Evolutionary conservation across 2,888 invertebrate genomes (phyloP), one percentile per base, ranked within the genome.

Genomic region (Augiades crinisus): DNA sequence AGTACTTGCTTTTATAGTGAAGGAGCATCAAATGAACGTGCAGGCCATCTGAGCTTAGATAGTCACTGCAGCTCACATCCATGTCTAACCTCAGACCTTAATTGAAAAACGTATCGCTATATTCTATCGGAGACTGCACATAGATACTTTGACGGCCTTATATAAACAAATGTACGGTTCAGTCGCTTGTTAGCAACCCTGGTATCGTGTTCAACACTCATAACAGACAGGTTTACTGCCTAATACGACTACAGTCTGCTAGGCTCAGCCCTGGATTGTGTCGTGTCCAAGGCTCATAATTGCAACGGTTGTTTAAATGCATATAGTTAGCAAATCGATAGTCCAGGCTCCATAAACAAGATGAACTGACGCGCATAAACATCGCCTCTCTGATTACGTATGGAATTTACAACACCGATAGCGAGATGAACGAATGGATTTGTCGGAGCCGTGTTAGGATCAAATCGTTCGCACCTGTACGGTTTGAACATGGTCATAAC

Each of bases 251-350:
- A n/a, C n/a, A n/a, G n/a, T n/a, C n/a, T n/a, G n/a, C n/a, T n/a
- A n/a, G n/a, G n/a, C 27, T n/a, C 10, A 10, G 10, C 3, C 27
- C 3, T 1, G 2, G 34, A 16, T 5, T 7, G 14, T 6, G 6
- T 16, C 34, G 16, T 14, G 7, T 13, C 5, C 2, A 24, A 24
- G 14, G 2, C 34, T 16, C 34, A 34, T 34, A 34, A 34, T 8
- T 13, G 34, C 34, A 3, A n/a, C 10, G 10, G 27, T 10, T 27
- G 27, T 27, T 10, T 27, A 27, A 27, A 27, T 27, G 10, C n/a
- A 37, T 17, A 37, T 19, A 30, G 41, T 30, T 30, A 27, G 41
- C 22, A 17, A 43, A 43, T 43, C 41, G 30, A 43, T 19, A 40
- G n/a, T 5, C 19, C 19, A 19, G 5, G 19, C 19, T 2, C 6